phyloP scores from a whole-genome alignment of 2,888 invertebrate species.

The Oscheius sp. region DNA sequence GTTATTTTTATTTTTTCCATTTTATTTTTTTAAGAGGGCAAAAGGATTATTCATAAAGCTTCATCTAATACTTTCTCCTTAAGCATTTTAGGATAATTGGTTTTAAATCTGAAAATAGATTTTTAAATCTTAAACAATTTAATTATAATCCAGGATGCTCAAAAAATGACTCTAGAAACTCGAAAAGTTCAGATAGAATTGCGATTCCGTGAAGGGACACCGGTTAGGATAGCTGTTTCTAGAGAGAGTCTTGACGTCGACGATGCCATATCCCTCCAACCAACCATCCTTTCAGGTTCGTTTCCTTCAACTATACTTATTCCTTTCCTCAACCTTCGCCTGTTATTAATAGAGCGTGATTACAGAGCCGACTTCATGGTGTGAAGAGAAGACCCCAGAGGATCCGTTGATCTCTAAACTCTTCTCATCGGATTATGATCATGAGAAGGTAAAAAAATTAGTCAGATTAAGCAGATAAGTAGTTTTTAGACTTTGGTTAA shows the following conservation, averaged over 20 bases:
- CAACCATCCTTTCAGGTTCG: conserved; percentile 8
- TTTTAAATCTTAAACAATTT: no score
- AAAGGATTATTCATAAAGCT: no score
- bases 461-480: not conserved
- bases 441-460: conserved; percentile 13
- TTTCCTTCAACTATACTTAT: no score
- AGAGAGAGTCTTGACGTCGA: conserved; percentile 22
- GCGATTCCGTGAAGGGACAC: conserved; percentile 23
- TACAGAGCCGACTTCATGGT: conserved; percentile 23
- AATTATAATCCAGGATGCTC: not conserved
- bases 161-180: no score
- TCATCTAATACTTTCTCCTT: no score
- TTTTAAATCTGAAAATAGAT: no score
- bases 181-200: conserved; percentile 20
- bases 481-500: conserved; percentile 1
- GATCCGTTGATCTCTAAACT: conserved; percentile 18
- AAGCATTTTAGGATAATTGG: not conserved
- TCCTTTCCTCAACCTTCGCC: not conserved
- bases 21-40: not conserved
- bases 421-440: conserved; percentile 13
- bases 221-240: conserved; percentile 18
- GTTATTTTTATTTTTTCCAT: conserved; percentile 13
- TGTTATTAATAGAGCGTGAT: not conserved
- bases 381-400: conserved; percentile 11
- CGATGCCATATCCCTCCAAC: conserved; percentile 5